Conservation (phyloP, 1,140 invertebrate species). For the Brachionus rotundiformis region DNA sequence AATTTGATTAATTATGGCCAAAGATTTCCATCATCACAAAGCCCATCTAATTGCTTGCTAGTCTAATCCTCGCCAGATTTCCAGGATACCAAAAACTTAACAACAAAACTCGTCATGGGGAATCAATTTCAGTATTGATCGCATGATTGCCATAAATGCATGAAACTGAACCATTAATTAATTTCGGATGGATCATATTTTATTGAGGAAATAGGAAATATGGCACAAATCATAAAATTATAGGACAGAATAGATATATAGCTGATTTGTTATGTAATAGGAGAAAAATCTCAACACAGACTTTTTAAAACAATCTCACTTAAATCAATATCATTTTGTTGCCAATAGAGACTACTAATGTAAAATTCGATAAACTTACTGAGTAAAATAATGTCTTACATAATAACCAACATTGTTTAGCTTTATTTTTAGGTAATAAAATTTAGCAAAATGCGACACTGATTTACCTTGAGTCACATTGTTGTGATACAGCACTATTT, state of each 20-base stretch:
- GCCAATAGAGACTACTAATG: slow-evolving; percentile 48
- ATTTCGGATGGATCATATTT: not conserved
- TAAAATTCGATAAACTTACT: slow-evolving; percentile 13
- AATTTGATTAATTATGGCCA: not conserved
- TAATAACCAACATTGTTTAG: slow-evolving; percentile 33
- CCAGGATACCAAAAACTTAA: not conserved
- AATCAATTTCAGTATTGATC: not conserved
- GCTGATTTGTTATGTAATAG: not conserved
- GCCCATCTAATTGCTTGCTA: not conserved
- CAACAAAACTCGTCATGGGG: not conserved
- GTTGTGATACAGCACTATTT: not conserved
- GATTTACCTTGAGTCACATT: not conserved
- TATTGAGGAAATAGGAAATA: not conserved
- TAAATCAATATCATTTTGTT: slow-evolving; percentile 50
- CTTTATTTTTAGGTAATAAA: not conserved
- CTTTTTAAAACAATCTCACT: not conserved
- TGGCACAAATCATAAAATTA: not conserved
- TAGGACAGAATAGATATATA: not conserved
- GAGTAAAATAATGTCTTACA: slow-evolving; percentile 33
- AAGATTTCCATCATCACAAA: not conserved
- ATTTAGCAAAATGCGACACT: not conserved
- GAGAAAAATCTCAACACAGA: not conserved
- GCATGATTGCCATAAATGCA: not conserved
- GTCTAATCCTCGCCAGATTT: not conserved
- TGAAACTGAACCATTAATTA: not conserved